Evolutionary conservation across 1,140 invertebrate species (phyloP).

Genomic region (Cyclina sinensis): DNA sequence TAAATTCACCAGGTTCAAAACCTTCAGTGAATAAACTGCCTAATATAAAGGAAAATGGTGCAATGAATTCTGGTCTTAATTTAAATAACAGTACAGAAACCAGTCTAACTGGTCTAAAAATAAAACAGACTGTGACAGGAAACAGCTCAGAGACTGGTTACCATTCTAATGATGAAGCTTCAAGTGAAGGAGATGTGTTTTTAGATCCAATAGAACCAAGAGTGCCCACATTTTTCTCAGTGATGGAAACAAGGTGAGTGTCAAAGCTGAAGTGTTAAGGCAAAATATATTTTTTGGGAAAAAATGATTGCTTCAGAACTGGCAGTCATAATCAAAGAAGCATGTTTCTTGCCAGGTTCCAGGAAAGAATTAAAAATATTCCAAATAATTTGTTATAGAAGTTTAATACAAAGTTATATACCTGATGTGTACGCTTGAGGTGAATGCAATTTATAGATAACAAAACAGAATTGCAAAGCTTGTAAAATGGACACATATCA

Average conservation of each 20-base stretch:
- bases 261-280: too few species aligned
- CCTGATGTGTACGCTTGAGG: too few species aligned
- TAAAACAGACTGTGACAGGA: constrained; percentile 11
- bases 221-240: constrained; percentile 82
- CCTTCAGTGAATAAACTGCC: background rate
- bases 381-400: too few species aligned
- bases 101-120: constrained; percentile 38
- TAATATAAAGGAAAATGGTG: constrained; percentile 33
- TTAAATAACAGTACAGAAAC: background rate
- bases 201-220: constrained; percentile 81
- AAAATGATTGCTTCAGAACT: too few species aligned
- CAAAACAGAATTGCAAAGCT: too few species aligned
- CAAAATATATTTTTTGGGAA: too few species aligned
- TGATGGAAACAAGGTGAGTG: constrained; percentile 77
- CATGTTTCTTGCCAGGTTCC: too few species aligned
- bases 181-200: constrained; percentile 59
- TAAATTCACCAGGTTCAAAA: constrained; percentile 10
- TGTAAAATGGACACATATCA: too few species aligned
- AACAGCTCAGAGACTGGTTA: constrained; percentile 58
- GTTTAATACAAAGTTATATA: too few species aligned
- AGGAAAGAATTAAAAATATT: too few species aligned
- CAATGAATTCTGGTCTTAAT: constrained; percentile 3
- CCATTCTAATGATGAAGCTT: constrained; percentile 36
- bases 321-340: too few species aligned
- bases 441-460: too few species aligned